Base-by-base conservation (phyloP, 2,888 invertebrate genomes). In the Ecliptopera silaceata region DNA sequence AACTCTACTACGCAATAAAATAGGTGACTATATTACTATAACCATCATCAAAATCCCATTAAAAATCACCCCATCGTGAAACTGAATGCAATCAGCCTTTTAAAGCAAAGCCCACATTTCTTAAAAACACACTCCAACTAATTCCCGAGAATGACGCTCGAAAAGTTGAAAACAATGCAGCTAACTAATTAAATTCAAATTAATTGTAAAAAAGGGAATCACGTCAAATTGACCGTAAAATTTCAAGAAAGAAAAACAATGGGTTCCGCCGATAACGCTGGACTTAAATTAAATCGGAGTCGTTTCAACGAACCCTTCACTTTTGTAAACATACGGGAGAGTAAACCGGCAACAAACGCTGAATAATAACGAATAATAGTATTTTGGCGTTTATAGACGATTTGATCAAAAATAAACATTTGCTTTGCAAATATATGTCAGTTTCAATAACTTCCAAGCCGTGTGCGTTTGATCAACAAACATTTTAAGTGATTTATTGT, bases 221-320 rank as follows among this genome's bases (percentile, higher is more conserved):
- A 84, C 88, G 86, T 89, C 88, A 91, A 91, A 91, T 91, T 88
- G 86, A 88, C 88, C 88, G 88, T 86, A 86, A 90, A 90, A 87
- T 87, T 88, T 84, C 79, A 77, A 82, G 80, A 88, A 90, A 89
- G 89, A 91, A 91, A 89, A 90, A 90, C 89, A 91, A 90, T 89
- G 88, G 88, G 75, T 76, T 74, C 76, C 79, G 77, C 70, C 88
- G 90, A 90, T 90, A 90, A 87, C 88, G 77, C 77, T 70, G 78
- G 88, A 86, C 88, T 88, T 89, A 88, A 90, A 89, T 90, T 89
- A 90, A 89, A 90, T 85, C 88, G 80, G 81, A 81, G 84, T 79
- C 79, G 86, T 86, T 88, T 84, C 84, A 78, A 82, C 81, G 77
- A 87, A 89, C 88, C 89, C 89, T 89, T 90, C 84, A 84, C 69